A percentile compares a stretch with the other conserved stretches of the same genome.
phyloP scores from a whole-genome alignment of 1,140 invertebrate species.

The Cheumatopsyche charites region DNA sequence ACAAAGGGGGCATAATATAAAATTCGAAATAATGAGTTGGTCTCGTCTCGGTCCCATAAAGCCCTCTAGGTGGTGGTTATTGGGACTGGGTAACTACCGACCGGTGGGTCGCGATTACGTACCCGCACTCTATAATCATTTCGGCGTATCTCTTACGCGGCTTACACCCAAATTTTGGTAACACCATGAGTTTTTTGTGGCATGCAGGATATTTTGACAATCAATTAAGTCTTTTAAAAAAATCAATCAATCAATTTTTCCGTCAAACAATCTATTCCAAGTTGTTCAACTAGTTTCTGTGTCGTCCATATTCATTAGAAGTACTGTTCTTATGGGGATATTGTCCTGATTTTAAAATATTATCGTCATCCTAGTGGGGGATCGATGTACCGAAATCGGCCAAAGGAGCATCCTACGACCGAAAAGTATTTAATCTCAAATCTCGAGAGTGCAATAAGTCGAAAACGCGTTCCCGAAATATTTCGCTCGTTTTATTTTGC shows the following conservation, averaged over 20 bases:
- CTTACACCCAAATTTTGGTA: constrained; percentile 35
- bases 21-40: constrained; percentile 16
- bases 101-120: constrained; percentile 38
- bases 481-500: constrained; percentile 26
- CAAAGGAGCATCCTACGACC: constrained; percentile 32
- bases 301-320: neutral
- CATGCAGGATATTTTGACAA: neutral
- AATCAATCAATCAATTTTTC: too few species aligned
- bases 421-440: constrained; percentile 40
- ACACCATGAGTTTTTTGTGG: constrained; percentile 16
- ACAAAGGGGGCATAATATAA: neutral
- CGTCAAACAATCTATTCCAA: too few species aligned
- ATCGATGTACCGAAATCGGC: constrained; percentile 25
- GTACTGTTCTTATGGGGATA: too few species aligned
- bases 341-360: too few species aligned
- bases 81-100: constrained; percentile 40
- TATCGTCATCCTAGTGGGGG: constrained; percentile 13
- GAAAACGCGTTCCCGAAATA: constrained; percentile 14
- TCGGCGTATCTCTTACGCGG: constrained; percentile 41
- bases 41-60: constrained; percentile 24
- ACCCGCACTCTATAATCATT: constrained; percentile 45
- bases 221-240: too few species aligned
- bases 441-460: constrained; percentile 37
- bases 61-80: constrained; percentile 38
- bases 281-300: too few species aligned